These are phyloP conservation scores for Drosophila neotestacea DNA, from an alignment of 2,888 invertebrate genomes.

Conservation along the genomic window DNA sequence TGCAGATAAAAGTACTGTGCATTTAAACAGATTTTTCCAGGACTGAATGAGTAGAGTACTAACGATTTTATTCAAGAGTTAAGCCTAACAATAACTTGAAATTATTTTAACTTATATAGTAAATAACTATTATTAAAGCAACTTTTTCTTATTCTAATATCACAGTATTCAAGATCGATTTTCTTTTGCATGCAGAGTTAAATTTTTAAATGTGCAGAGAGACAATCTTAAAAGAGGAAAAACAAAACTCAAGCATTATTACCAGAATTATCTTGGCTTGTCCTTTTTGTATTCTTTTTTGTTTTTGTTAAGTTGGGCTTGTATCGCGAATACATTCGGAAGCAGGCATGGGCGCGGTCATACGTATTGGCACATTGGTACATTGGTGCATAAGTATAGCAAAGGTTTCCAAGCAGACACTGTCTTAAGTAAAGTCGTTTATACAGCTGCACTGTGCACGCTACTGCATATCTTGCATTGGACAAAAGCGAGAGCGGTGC, in stretches of 20 bases:
- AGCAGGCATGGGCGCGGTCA: constrained; percentile 4
- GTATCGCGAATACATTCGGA: background rate
- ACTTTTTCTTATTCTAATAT: background rate
- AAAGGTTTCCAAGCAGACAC: too few species aligned
- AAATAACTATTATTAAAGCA: background rate
- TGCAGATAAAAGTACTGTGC: background rate
- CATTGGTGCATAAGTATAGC: background rate
- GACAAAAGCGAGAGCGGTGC: constrained; percentile 3
- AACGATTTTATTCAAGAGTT: background rate
- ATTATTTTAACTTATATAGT: background rate
- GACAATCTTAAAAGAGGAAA: background rate
- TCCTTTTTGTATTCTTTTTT: constrained; percentile 4
- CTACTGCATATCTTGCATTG: background rate
- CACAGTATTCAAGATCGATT: background rate
- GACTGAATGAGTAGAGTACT: background rate
- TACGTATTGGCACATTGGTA: background rate
- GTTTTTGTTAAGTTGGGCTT: background rate
- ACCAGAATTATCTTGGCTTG: constrained; percentile 1
- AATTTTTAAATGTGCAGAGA: background rate
- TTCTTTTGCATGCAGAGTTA: background rate
- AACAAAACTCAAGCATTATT: background rate
- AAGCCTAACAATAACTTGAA: background rate
- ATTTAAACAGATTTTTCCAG: background rate
- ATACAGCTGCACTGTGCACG: constrained; percentile 12
- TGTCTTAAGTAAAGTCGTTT: background rate